These are phyloP conservation scores for Leptinotarsa rubiginosa DNA, from an alignment of 2,888 invertebrate genomes.

Conservation along the genomic window DNA sequence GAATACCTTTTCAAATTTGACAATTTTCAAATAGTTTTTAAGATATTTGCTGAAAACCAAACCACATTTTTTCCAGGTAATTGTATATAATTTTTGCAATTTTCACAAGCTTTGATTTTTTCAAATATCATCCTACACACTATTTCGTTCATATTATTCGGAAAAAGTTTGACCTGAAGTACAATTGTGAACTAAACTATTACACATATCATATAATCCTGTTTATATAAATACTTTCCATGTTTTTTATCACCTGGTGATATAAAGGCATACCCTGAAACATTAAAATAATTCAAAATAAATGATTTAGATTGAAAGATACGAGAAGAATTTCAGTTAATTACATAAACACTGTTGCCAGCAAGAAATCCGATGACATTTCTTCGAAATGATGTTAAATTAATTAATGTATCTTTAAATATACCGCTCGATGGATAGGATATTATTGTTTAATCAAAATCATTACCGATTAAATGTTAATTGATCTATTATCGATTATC, in stretches of 20 bases:
- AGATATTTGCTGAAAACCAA: no score
- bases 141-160: no score
- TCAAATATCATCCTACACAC: no score
- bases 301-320: slow-evolving; percentile 4
- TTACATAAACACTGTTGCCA: not conserved
- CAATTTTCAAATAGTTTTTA: no score
- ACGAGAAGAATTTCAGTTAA: slow-evolving; percentile 6
- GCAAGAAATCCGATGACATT: not conserved
- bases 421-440: not conserved
- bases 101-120: no score
- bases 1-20: no score
- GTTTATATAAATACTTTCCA: no score
- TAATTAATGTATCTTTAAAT: slow-evolving; percentile 8
- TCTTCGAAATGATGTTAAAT: slow-evolving; percentile 1
- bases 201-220: not conserved
- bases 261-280: not conserved
- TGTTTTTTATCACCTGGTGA: no score
- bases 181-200: no score
- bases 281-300: slow-evolving; percentile 7
- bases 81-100: no score
- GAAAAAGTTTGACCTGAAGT: no score
- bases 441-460: slow-evolving; percentile 2
- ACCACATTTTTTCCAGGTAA: no score
- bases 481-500: slow-evolving; percentile 4
- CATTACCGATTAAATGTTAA: not conserved